Evolutionary conservation across 2,797 vertebrate species (phyloP), one percentile per base, ranked within the genome.

Genomic region (Alectoris magna): DNA sequence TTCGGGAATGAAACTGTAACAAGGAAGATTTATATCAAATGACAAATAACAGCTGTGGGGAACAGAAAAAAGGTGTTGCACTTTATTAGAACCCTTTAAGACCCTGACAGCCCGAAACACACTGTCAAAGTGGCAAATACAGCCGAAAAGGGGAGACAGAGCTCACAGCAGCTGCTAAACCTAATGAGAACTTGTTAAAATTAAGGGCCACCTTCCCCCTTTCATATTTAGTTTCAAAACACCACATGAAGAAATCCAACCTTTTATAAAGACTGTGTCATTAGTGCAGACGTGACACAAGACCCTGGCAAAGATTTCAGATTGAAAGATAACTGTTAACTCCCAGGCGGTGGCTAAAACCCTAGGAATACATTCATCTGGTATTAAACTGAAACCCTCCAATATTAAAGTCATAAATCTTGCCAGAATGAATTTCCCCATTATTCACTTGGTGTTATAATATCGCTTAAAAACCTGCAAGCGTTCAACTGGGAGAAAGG

Each of bases 21-120:
- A 71, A 76, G 53, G 60, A 41, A 90, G 76, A 88, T 79, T 92
- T 84, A 36, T 84, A 95, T 76, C 85, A 86, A 94, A 92, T 90
- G 71, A 91, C 79, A 95, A 96, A 94, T 78, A 95, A 93, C 89
- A 93, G 92, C 91, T 95, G 93, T 79, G 78, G 60, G 74, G 58
- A 73, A 86, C 85, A 84, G 79, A 81, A 87, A 89, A 89, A 83
- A 91, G 81, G 82, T 78, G 60, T 59, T 7, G n/a, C 68, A 90
- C 75, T 91, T 93, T 95, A 92, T 94, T 79, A 94, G 87, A 95
- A 92, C 76, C 79, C 95, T 86, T 60, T 82, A 82, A 81, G 92
- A 82, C 48, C 80, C 84, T 93, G 92, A 84, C 93, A 95, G 87
- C 51, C 77, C 79, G 75, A 90, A 92, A 79, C 71, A 92, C 63